These are phyloP conservation scores for Nephrocerus scutellatus DNA, from an alignment of 2,888 invertebrate species.

Conservation along the genomic window DNA sequence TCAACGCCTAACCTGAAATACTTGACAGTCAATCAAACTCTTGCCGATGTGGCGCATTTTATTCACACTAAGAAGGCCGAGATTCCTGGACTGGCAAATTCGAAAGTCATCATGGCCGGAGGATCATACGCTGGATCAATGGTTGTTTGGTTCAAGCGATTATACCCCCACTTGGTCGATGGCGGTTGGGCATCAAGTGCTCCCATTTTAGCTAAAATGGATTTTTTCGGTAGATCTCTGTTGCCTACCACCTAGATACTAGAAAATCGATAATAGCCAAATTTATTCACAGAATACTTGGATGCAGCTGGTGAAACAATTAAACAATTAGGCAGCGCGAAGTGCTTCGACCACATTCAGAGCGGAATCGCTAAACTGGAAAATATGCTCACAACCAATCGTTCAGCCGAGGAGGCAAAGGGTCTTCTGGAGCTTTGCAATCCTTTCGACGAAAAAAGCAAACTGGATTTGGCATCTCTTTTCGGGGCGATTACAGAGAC, in stretches of 20 bases:
- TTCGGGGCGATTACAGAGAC: constrained; percentile 29
- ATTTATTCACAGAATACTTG: constrained; percentile 24
- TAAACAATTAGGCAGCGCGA: constrained; percentile 32
- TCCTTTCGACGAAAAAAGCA: constrained; percentile 34
- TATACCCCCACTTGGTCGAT: constrained; percentile 56
- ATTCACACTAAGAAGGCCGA: constrained; percentile 49
- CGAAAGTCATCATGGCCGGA: constrained; percentile 53
- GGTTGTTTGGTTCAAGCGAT: constrained; percentile 60
- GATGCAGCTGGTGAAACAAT: constrained; percentile 27
- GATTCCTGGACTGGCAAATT: constrained; percentile 37
- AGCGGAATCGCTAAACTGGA: constrained; percentile 40
- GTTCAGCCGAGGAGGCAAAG: constrained; percentile 32
- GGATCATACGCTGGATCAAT: constrained; percentile 63
- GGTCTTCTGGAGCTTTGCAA: constrained; percentile 37
- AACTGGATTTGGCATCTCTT: constrained; percentile 39
- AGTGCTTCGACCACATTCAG: constrained; percentile 38
- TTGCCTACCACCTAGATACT: too few species aligned
- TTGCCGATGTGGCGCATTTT: constrained; percentile 61
- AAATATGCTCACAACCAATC: constrained; percentile 31
- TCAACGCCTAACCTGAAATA: constrained; percentile 55
- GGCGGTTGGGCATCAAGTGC: constrained; percentile 62
- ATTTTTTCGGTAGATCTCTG: constrained; percentile 50
- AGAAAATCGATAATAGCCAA: background rate
- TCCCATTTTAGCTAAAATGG: constrained; percentile 57
- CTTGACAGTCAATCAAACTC: constrained; percentile 58